phyloP scores from a whole-genome alignment of 2,888 invertebrate genomes.

The Tetragonisca angustula region DNA sequence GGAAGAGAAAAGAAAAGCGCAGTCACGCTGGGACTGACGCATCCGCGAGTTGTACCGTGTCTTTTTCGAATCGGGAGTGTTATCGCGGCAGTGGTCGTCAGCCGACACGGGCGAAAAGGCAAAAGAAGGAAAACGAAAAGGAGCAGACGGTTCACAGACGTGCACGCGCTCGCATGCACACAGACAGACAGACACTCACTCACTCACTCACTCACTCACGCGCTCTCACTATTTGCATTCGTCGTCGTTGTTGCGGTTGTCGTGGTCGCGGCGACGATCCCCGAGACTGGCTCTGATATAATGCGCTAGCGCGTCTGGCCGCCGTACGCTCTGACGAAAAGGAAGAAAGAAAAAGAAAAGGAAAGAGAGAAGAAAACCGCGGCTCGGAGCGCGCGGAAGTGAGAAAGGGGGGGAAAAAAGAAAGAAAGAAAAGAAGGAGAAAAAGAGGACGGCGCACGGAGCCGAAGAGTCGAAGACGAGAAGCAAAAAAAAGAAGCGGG shows the following conservation, averaged over 20 bases:
- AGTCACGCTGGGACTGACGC: constrained; percentile 34
- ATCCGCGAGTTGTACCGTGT: constrained; percentile 38
- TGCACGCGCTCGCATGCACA: background rate
- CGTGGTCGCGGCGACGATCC: constrained; percentile 12
- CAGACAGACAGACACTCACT: constrained; percentile 12
- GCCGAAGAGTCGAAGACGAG: background rate
- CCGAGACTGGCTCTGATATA: constrained; percentile 17
- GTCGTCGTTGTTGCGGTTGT: background rate
- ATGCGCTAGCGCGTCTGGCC: background rate
- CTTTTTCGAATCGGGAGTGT: constrained; percentile 46
- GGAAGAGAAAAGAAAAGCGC: constrained; percentile 43
- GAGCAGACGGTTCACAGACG: background rate
- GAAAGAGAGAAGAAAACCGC: background rate
- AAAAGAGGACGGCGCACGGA: background rate
- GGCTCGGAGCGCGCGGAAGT: constrained; percentile 1
- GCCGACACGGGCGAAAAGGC: background rate
- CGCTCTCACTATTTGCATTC: constrained; percentile 36
- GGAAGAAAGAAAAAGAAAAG: background rate
- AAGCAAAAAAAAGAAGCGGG: constrained; percentile 20
- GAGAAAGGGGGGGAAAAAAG: background rate
- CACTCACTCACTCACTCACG: constrained; percentile 16
- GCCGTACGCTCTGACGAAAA: constrained; percentile 2
- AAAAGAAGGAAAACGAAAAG: background rate
- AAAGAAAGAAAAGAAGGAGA: background rate
- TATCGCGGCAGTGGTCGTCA: constrained; percentile 35